These are phyloP conservation scores for Odontocolon sp. DNA, from an alignment of 2,888 invertebrate genomes.

Conservation along the genomic window DNA sequence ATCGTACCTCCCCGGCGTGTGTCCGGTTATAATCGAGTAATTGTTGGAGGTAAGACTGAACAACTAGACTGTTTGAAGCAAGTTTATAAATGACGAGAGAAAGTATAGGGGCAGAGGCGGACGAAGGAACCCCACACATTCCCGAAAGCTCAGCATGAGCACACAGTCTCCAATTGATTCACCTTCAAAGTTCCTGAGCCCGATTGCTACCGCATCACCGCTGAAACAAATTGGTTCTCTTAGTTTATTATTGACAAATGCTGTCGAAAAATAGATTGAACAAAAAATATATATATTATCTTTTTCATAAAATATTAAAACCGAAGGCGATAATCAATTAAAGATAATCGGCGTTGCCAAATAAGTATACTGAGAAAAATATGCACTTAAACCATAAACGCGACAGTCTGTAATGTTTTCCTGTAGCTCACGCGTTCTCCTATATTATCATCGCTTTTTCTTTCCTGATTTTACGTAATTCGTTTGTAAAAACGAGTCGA, in stretches of 20 bases:
- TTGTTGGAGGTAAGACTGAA: slow-evolving; percentile 75
- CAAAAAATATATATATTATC: neutral
- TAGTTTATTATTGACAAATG: neutral
- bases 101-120: slow-evolving; percentile 69
- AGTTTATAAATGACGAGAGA: slow-evolving; percentile 79
- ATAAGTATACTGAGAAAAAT: neutral
- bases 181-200: neutral
- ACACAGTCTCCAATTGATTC: slow-evolving; percentile 9
- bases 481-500: no score
- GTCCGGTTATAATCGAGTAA: slow-evolving; percentile 65
- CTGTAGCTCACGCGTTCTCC: neutral
- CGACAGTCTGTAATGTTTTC: neutral
- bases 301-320: neutral
- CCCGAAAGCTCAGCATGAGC: slow-evolving; percentile 60
- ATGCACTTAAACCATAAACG: neutral
- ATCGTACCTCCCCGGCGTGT: slow-evolving; percentile 46
- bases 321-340: slow-evolving; percentile 4
- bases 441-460: neutral
- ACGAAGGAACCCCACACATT: slow-evolving; percentile 55
- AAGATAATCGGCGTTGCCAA: slow-evolving; percentile 10
- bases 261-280: neutral
- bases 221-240: neutral
- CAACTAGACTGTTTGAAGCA: slow-evolving; percentile 71
- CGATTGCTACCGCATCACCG: neutral
- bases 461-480: no score